A percentile compares a stretch with the other conserved stretches of the same genome.
These are phyloP conservation scores for Tachypleus tridentatus DNA, from an alignment of 1,140 invertebrate species.

Conservation along the genomic window DNA sequence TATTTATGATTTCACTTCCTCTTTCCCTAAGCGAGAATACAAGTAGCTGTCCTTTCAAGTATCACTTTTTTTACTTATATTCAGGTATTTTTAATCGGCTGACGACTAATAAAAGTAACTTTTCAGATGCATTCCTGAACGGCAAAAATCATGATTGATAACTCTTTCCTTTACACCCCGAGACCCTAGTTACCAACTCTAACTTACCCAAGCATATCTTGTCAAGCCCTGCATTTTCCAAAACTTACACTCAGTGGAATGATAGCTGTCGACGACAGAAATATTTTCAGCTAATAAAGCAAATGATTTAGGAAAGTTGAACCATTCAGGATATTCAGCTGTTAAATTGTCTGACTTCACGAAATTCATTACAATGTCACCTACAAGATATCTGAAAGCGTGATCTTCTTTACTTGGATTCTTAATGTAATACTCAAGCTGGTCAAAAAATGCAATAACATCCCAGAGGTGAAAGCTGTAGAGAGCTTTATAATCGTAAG, in stretches of 20 bases:
- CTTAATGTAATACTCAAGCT: constrained; percentile 13
- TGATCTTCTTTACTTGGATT: constrained; percentile 15
- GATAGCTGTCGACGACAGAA: constrained; percentile 8
- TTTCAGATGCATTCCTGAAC: no score
- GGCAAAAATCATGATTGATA: no score
- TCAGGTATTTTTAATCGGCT: no score
- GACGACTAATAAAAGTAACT: no score
- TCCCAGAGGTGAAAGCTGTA: constrained; percentile 24
- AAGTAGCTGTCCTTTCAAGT: no score
- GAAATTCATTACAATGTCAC: constrained; percentile 17
- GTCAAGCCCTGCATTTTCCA: constrained; percentile 15
- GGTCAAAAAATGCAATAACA: constrained; percentile 21
- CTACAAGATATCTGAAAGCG: constrained; percentile 14
- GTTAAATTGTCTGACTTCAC: constrained; percentile 12
- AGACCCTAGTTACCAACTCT: background rate
- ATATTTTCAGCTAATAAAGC: constrained; percentile 14
- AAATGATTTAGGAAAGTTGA: constrained; percentile 9
- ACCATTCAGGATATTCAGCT: constrained; percentile 7
- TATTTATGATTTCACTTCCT: no score
- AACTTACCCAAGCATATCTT: constrained; percentile 19
- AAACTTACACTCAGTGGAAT: constrained; percentile 16
- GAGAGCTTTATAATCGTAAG: constrained; percentile 19
- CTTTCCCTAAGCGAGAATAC: no score
- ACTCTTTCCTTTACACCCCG: no score
- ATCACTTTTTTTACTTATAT: no score